A percentile compares a stretch with the other conserved stretches of the same genome.
phyloP scores from a whole-genome alignment of 2,888 invertebrate genomes.

The Eurytoma adleriae region DNA sequence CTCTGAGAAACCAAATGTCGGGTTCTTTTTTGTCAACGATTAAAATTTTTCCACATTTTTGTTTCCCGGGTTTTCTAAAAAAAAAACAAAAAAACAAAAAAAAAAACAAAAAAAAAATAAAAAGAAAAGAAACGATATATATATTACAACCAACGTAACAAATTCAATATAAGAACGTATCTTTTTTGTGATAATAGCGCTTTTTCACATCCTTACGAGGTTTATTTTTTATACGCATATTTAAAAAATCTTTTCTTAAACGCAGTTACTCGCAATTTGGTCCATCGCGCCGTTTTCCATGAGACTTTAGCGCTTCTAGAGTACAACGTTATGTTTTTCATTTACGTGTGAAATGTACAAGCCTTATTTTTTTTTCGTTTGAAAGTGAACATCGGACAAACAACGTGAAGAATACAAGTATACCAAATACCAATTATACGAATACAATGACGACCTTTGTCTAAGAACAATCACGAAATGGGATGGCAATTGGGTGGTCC shows the following conservation, averaged over 20 bases:
- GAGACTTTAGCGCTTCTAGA: slow-evolving; percentile 51
- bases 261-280: slow-evolving; percentile 52
- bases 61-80: background rate
- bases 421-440: slow-evolving; percentile 48
- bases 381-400: slow-evolving; percentile 39
- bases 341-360: slow-evolving; percentile 37
- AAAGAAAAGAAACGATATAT: slow-evolving; percentile 30
- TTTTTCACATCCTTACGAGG: background rate
- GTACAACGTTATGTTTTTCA: background rate
- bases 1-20: slow-evolving; percentile 50
- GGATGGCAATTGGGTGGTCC: background rate
- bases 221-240: slow-evolving; percentile 34
- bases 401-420: slow-evolving; percentile 46
- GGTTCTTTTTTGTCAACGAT: slow-evolving; percentile 28
- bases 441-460: slow-evolving; percentile 32
- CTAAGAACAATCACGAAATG: background rate
- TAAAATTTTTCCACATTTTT: slow-evolving; percentile 2
- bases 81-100: background rate
- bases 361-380: slow-evolving; percentile 24
- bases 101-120: slow-evolving; percentile 4
- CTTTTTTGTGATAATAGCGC: background rate
- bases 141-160: slow-evolving; percentile 49
- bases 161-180: slow-evolving; percentile 39
- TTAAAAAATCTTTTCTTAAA: slow-evolving; percentile 30
- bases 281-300: slow-evolving; percentile 51